phyloP scores from a whole-genome alignment of 2,113 vertebrate species.

The Pantherophis guttatus region DNA sequence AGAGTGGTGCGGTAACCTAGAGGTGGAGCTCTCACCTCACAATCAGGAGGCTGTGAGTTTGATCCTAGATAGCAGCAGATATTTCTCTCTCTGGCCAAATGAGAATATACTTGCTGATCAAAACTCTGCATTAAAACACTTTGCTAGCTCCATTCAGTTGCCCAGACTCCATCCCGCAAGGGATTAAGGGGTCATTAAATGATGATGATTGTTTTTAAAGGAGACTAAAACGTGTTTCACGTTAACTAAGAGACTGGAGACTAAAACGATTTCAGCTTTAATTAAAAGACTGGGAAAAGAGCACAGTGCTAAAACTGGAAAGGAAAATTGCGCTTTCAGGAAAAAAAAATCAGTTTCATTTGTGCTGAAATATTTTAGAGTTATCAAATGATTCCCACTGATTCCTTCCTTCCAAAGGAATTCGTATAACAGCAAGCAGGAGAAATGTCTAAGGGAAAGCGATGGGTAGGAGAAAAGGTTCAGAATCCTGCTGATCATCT shows the following conservation, averaged over 20 bases:
- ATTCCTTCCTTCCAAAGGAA: background rate
- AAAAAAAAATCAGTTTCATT: background rate
- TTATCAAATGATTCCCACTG: background rate
- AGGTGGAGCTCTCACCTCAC: too few species aligned
- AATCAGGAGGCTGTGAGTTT: too few species aligned
- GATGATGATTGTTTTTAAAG: background rate
- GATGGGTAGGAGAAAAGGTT: background rate
- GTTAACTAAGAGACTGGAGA: background rate
- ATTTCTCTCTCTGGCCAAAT: too few species aligned
- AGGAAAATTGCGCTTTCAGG: background rate
- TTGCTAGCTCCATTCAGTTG: too few species aligned
- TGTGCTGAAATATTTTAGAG: background rate
- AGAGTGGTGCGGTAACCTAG: too few species aligned
- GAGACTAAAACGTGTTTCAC: background rate
- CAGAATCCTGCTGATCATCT: background rate
- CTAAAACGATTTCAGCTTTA: background rate
- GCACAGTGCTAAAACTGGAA: background rate
- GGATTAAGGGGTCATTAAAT: too few species aligned
- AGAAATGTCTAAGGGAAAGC: background rate
- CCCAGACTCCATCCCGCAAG: too few species aligned
- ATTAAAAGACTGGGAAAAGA: background rate
- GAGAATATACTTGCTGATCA: too few species aligned
- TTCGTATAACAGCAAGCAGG: background rate
- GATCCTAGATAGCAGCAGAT: too few species aligned
- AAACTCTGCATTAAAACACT: too few species aligned